Conservation (phyloP, 2,797 vertebrate species). For the Australoheros facetus region DNA sequence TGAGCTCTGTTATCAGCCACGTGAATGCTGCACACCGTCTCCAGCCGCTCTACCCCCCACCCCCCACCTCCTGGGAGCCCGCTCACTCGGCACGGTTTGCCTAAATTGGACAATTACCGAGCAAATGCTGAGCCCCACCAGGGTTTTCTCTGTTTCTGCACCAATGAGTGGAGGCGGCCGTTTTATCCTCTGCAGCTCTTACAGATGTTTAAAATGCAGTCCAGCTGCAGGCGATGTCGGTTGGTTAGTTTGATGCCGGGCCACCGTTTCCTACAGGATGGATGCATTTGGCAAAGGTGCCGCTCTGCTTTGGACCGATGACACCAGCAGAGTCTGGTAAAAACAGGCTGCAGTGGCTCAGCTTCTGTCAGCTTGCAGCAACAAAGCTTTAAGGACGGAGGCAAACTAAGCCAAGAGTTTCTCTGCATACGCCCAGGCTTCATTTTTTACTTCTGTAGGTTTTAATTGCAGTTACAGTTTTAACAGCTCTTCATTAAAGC, state of each 20-base stretch:
- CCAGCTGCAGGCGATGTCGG: not conserved
- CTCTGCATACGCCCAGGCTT: not conserved
- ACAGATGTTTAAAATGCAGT: not conserved
- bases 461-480: too few species aligned
- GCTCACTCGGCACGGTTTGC: not conserved
- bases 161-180: not conserved
- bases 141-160: slow-evolving; percentile 16
- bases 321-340: not conserved
- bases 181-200: not conserved
- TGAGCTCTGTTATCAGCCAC: slow-evolving; percentile 37
- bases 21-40: not conserved
- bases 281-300: not conserved
- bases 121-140: not conserved
- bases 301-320: too few species aligned
- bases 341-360: not conserved
- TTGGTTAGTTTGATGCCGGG: not conserved
- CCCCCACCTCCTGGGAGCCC: not conserved
- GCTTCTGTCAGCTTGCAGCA: not conserved
- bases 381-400: not conserved
- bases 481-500: too few species aligned
- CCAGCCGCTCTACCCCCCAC: not conserved
- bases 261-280: not conserved
- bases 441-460: not conserved
- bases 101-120: slow-evolving; percentile 40
- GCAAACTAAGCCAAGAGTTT: not conserved